Evolutionary conservation across 2,113 vertebrate genomes (phyloP).

Genomic region (Ophiodon elongatus): DNA sequence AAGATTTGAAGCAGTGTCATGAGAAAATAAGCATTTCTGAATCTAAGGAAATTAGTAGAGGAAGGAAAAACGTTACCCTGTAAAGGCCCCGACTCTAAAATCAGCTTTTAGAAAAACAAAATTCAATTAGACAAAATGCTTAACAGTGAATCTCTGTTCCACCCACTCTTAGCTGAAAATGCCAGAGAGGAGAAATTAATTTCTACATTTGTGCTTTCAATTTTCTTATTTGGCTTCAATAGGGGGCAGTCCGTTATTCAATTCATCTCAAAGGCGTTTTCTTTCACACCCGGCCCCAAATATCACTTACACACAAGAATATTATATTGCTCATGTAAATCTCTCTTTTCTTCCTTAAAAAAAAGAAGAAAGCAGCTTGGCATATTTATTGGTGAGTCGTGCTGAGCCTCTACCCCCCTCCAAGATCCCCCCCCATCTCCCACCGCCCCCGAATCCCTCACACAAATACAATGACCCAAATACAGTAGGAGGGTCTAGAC

Average conservation of each 20-base stretch:
- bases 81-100: background rate
- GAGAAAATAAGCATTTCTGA: background rate
- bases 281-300: constrained; percentile 46
- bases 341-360: constrained; percentile 63
- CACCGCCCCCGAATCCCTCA: constrained; percentile 77
- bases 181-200: constrained; percentile 53
- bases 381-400: constrained; percentile 85
- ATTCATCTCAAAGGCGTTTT: constrained; percentile 57
- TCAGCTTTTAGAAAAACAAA: constrained; percentile 35
- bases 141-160: constrained; percentile 56
- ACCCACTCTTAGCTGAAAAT: constrained; percentile 31
- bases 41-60: background rate
- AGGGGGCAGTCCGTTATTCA: constrained; percentile 51
- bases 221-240: constrained; percentile 69
- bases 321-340: constrained; percentile 78
- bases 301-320: constrained; percentile 72
- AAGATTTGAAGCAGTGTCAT: constrained; percentile 1
- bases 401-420: constrained; percentile 77
- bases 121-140: constrained; percentile 68
- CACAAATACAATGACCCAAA: constrained; percentile 83
- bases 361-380: constrained; percentile 83
- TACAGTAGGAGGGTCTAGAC: constrained; percentile 55
- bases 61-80: constrained; percentile 19
- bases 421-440: constrained; percentile 64
- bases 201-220: constrained; percentile 66